Conservation (phyloP, 2,113 vertebrate genomes). For the Capreolus pygargus region DNA sequence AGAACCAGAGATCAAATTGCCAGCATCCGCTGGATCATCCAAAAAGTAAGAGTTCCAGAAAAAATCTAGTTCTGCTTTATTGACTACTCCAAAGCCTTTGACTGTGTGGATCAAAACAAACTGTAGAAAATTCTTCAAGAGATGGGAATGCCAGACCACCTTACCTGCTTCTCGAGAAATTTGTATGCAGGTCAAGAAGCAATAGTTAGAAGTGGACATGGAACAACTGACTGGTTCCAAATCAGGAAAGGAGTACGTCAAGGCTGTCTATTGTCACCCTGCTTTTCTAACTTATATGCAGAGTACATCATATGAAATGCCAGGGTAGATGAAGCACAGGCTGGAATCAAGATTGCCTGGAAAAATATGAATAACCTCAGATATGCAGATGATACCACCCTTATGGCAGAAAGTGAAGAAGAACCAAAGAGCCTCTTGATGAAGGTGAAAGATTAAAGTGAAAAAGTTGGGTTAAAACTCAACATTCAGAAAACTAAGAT, state of each 20-base stretch:
- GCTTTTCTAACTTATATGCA: not conserved
- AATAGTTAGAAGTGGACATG: not conserved
- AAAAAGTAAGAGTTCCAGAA: not conserved
- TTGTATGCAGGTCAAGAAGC: not conserved
- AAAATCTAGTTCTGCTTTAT: not conserved
- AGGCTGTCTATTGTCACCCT: not conserved
- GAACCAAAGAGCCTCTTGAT: not conserved
- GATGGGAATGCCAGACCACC: not conserved
- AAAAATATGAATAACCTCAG: not conserved
- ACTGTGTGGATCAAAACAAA: not conserved
- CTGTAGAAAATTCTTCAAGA: not conserved
- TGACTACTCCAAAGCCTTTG: not conserved
- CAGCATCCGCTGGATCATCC: fast-evolving
- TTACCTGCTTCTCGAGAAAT: not conserved
- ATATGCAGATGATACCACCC: not conserved
- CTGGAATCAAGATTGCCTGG: not conserved
- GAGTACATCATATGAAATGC: not conserved
- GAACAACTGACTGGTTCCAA: not conserved
- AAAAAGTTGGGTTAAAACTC: not conserved
- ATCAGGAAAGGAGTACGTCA: fast-evolving
- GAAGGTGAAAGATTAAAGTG: not conserved
- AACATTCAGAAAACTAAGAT: not conserved
- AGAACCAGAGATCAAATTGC: not conserved
- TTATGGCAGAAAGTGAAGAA: not conserved
- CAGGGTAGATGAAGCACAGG: not conserved